phyloP scores from a whole-genome alignment of 92 coral and sea anemone species.

The Epizoanthus rinbou region DNA sequence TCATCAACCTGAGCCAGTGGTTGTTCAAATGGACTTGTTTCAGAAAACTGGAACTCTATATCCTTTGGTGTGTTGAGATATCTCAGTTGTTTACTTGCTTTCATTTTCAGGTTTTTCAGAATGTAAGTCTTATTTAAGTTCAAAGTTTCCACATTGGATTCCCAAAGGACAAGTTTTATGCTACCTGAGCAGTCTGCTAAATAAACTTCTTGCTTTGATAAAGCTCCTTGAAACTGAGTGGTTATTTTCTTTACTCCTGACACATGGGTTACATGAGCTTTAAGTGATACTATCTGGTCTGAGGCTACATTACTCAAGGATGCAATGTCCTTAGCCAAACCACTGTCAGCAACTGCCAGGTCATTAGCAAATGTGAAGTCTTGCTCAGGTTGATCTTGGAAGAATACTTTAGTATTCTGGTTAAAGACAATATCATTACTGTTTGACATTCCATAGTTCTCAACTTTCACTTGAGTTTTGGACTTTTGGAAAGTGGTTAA shows the following conservation, averaged over 20 bases:
- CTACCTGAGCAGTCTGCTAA: constrained; percentile 45
- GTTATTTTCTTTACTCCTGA: constrained; percentile 43
- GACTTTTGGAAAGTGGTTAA: constrained; percentile 47
- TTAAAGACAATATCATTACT: constrained; percentile 44
- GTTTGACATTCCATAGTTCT: constrained; percentile 40
- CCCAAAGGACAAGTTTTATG: constrained; percentile 56
- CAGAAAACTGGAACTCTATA: constrained; percentile 56
- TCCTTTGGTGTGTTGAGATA: constrained; percentile 56
- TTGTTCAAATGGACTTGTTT: constrained; percentile 52
- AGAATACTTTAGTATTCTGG: constrained; percentile 32
- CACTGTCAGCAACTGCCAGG: constrained; percentile 42
- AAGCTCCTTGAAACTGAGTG: constrained; percentile 46
- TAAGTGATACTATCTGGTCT: constrained; percentile 43
- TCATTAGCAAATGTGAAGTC: constrained; percentile 36
- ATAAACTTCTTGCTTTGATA: constrained; percentile 47
- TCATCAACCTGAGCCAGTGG: constrained; percentile 44
- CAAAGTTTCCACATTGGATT: constrained; percentile 49
- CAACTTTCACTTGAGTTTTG: constrained; percentile 42
- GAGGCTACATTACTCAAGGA: constrained; percentile 47
- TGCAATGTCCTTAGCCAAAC: constrained; percentile 35
- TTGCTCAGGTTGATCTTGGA: constrained; percentile 22
- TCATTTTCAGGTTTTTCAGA: constrained; percentile 54
- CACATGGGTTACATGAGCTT: constrained; percentile 44
- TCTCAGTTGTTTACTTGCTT: constrained; percentile 50
- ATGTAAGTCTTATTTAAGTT: constrained; percentile 48